A percentile compares a stretch with the other conserved stretches of the same genome.
Evolutionary conservation across 2,113 vertebrate genomes (phyloP).

Genomic region (Bombycilla garrulus): DNA sequence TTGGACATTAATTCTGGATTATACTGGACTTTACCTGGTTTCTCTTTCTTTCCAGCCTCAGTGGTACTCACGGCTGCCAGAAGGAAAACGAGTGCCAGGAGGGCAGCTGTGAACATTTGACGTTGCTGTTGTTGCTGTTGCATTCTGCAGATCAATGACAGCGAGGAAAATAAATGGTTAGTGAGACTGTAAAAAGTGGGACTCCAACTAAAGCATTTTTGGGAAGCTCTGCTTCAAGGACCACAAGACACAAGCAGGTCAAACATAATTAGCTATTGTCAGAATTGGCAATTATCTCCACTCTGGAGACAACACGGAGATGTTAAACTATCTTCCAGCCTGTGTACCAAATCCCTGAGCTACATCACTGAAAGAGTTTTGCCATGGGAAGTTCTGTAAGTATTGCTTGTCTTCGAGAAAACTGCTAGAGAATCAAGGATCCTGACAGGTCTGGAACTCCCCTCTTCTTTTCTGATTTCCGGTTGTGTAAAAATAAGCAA

Average conservation of each 20-base stretch:
- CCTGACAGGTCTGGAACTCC: not conserved
- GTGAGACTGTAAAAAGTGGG: not conserved
- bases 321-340: not conserved
- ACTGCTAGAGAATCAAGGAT: not conserved
- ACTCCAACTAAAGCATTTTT: not conserved
- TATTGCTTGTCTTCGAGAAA: not conserved
- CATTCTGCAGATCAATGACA: slow-evolving; percentile 67
- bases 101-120: slow-evolving; percentile 66
- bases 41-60: slow-evolving; percentile 80
- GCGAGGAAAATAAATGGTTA: not conserved
- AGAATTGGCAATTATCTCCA: not conserved
- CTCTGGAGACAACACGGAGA: not conserved
- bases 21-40: slow-evolving; percentile 69
- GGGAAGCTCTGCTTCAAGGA: not conserved
- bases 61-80: slow-evolving; percentile 71
- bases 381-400: not conserved
- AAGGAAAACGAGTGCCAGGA: slow-evolving; percentile 75
- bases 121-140: slow-evolving; percentile 67
- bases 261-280: not conserved
- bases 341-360: not conserved
- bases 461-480: not conserved
- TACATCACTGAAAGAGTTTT: not conserved
- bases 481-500: not conserved
- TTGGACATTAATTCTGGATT: not conserved
- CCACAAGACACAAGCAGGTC: not conserved